phyloP scores from a whole-genome alignment of 2,797 vertebrate species.

The Sebastes cheni region DNA sequence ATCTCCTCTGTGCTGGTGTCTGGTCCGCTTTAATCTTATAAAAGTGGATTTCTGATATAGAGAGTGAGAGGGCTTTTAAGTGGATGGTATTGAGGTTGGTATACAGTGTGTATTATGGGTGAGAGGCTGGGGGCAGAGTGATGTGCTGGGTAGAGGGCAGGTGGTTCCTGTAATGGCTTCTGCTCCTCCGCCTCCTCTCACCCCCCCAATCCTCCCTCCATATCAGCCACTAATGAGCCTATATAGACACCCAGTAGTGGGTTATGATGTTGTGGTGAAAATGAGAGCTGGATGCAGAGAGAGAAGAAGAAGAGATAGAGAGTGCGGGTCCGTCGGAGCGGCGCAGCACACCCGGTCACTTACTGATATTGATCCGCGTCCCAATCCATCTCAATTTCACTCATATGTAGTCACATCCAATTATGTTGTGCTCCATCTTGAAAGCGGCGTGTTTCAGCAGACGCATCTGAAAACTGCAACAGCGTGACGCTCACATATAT shows the following conservation, averaged over 20 bases:
- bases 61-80: constrained; percentile 78
- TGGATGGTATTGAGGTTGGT: constrained; percentile 70
- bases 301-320: constrained; percentile 4
- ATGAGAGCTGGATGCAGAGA: constrained; percentile 47
- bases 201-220: background rate
- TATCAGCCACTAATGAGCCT: constrained; percentile 64
- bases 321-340: constrained; percentile 37
- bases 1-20: constrained; percentile 45
- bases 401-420: constrained; percentile 63
- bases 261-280: constrained; percentile 65
- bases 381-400: constrained; percentile 73
- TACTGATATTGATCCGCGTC: constrained; percentile 72
- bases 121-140: constrained; percentile 46
- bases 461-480: constrained; percentile 21
- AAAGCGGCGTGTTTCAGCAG: constrained; percentile 24
- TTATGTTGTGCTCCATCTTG: constrained; percentile 42
- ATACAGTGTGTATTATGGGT: constrained; percentile 56
- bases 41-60: constrained; percentile 78
- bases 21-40: constrained; percentile 77
- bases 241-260: constrained; percentile 58
- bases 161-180: constrained; percentile 77
- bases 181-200: constrained; percentile 16
- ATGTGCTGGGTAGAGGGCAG: constrained; percentile 62
- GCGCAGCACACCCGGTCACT: constrained; percentile 65
- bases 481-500: background rate